Percentiles rank a stretch among this genome's conserved stretches.
phyloP scores from a whole-genome alignment of 1,140 invertebrate genomes.

The Zaprionus gabonicus region DNA sequence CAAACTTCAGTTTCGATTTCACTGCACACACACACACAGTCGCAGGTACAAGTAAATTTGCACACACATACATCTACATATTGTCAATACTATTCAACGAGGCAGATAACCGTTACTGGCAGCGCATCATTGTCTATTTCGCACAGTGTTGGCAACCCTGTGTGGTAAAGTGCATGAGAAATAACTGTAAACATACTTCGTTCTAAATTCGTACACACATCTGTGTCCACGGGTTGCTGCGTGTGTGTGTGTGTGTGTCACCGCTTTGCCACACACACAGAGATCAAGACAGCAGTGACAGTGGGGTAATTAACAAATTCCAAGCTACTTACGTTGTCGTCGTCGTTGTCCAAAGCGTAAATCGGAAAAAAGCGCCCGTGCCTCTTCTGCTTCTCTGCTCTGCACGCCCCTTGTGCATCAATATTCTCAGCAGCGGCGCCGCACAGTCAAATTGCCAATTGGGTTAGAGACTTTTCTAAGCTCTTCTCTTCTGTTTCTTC shows the following conservation, averaged over 20 bases:
- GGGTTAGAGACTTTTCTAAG: constrained; percentile 2
- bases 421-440: constrained; percentile 33
- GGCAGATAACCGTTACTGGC: constrained; percentile 33
- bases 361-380: constrained; percentile 64
- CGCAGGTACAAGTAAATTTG: neutral
- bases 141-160: constrained; percentile 30
- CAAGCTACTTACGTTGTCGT: constrained; percentile 76
- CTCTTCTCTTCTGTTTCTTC: constrained; percentile 26
- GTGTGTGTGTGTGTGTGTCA: constrained; percentile 3
- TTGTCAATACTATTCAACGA: neutral
- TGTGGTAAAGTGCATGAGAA: constrained; percentile 27
- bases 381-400: constrained; percentile 16
- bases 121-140: neutral
- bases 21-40: constrained; percentile 10
- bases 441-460: constrained; percentile 33
- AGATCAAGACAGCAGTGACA: constrained; percentile 7
- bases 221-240: neutral
- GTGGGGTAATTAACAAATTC: constrained; percentile 63
- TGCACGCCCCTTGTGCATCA: constrained; percentile 53
- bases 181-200: constrained; percentile 52
- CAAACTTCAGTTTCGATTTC: constrained; percentile 32
- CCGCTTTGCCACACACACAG: constrained; percentile 34
- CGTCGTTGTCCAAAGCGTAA: constrained; percentile 77
- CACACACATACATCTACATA: neutral
- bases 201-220: constrained; percentile 14